Base-by-base conservation (phyloP, 2,797 vertebrate species). In the Tokudaia tokunoshimensis region DNA sequence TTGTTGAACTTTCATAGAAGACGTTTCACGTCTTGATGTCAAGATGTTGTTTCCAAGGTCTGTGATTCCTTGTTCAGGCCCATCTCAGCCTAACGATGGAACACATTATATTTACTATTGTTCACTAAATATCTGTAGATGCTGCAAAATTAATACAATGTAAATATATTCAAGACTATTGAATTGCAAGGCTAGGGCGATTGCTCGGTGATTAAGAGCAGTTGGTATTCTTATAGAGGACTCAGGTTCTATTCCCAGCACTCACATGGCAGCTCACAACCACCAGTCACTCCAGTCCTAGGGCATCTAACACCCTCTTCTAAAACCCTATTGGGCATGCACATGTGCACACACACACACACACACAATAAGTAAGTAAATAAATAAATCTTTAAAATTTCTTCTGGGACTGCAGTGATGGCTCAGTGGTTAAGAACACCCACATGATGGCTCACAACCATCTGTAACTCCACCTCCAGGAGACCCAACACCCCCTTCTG, bases 1-100 rank as follows among this genome's bases (percentile, higher is more conserved):
- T 52, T 79, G 81, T 90, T 70, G 85, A 95, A 79, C 31, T 95
- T 94, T 72, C 74, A 65, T 89, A 72, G 65, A n/a, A 52, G 44
- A 52, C 20, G 31, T n/a, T 67, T 24, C 37, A 61, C 10, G 14
- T 81, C 20, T 59, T 59, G 79, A 37, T 57, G 52, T n/a, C 79
- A 81, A 81, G 34, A 81, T n/a, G 8, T 61, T 83, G 57, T 63
- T 84, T 9, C 41, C 29, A 47, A 84, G 26, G 41, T 34, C 57
- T 34, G 59, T 44, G 41, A 83, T 12, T 59, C 34, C 6, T 81
- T 57, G 9, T 47, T 84, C 37, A 31, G 6, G 37, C 14, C 37
- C 81, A 44, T 63, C 17, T 34, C 15, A 47, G 61, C 19, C 8
- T 65, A 65, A 47, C 1, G 4, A 44, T 63, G 26, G 22, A 19